Conservation (phyloP, 2,888 invertebrate genomes). For the Anorthoa munda region DNA sequence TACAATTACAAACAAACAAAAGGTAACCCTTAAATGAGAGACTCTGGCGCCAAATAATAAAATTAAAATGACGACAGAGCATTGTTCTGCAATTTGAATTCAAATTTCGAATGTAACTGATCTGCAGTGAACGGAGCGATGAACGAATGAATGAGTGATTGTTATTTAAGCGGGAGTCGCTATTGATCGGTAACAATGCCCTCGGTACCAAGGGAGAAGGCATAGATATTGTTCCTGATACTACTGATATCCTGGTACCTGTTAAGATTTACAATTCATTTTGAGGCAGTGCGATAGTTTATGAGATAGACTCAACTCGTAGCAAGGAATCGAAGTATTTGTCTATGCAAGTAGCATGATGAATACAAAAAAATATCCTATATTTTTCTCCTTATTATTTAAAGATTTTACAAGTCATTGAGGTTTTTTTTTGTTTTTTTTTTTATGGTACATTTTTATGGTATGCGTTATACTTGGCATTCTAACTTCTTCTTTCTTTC, state of each 20-base stretch:
- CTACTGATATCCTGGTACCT: neutral
- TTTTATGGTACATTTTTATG: too few relatives aligned
- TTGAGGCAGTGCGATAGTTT: neutral
- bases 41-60: conserved; percentile 14
- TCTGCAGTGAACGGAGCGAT: conserved; percentile 37
- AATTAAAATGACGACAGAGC: conserved; percentile 31
- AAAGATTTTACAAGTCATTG: too few relatives aligned
- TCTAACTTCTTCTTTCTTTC: too few relatives aligned
- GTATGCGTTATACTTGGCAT: too few relatives aligned
- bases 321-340: neutral
- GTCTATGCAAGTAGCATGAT: neutral
- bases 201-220: conserved; percentile 39
- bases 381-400: too few relatives aligned
- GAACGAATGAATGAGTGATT: conserved; percentile 62
- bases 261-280: neutral
- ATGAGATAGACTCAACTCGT: neutral
- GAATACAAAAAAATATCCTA: neutral
- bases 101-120: conserved; percentile 49
- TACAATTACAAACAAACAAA: neutral
- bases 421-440: too few relatives aligned
- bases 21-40: neutral
- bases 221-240: neutral
- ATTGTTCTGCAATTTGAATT: conserved; percentile 55
- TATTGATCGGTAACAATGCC: conserved; percentile 68
- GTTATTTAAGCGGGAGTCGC: conserved; percentile 65